Conservation (phyloP, 2,888 invertebrate genomes). For the Microctonus aethiopoides region DNA sequence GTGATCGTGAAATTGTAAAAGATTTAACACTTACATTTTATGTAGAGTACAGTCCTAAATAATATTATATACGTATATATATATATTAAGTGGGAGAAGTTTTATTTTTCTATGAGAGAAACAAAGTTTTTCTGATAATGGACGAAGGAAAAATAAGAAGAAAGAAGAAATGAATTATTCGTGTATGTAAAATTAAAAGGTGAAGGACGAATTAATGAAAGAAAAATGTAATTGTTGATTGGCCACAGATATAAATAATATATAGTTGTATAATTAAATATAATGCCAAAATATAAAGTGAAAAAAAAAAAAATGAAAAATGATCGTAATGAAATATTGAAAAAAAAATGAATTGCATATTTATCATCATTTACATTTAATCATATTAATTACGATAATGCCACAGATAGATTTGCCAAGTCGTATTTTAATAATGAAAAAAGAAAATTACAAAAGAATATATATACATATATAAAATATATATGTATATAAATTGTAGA, state of each 20-base stretch:
- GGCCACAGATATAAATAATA: neutral
- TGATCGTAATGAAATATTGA: neutral
- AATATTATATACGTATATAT: constrained; percentile 5
- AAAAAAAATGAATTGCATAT: constrained; percentile 17
- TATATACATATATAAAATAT: neutral
- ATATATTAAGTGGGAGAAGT: constrained; percentile 40
- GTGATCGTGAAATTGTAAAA: neutral
- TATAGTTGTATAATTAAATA: neutral
- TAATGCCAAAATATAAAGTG: constrained; percentile 9
- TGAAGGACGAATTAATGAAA: neutral
- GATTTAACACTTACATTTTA: constrained; percentile 5
- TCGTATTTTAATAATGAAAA: constrained; percentile 26
- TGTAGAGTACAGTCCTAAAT: neutral
- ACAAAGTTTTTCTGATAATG: constrained; percentile 34
- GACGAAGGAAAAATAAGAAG: neutral
- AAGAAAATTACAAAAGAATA: neutral
- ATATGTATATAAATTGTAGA: constrained; percentile 20
- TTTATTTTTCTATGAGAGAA: constrained; percentile 53
- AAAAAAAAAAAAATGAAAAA: constrained; percentile 3
- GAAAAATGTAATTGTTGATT: neutral
- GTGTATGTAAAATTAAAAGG: neutral
- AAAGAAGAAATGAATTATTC: neutral
- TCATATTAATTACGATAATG: constrained; percentile 24
- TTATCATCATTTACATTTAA: constrained; percentile 29
- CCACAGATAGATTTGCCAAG: constrained; percentile 27